A percentile compares a stretch with the other conserved stretches of the same genome.
Evolutionary conservation across 2,113 vertebrate species (phyloP).

Genomic region (Thunnus maccoyii): DNA sequence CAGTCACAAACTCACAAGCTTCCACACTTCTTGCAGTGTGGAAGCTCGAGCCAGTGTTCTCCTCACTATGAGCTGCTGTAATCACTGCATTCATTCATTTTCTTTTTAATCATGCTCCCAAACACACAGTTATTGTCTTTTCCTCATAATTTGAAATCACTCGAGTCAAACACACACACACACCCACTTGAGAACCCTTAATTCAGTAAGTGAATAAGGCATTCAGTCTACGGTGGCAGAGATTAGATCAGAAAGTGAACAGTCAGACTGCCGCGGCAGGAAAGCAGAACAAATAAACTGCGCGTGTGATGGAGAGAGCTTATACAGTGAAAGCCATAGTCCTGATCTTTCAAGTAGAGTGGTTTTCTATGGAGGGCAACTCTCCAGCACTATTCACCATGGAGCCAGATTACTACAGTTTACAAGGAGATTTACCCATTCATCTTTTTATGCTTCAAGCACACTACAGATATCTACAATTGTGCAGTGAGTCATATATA

Average conservation of each 20-base stretch:
- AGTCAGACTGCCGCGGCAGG: slow-evolving; percentile 67
- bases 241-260: slow-evolving; percentile 80
- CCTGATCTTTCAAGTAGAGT: slow-evolving; percentile 76
- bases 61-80: slow-evolving; percentile 44
- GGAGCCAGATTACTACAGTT: slow-evolving; percentile 70
- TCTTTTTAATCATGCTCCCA: slow-evolving; percentile 48
- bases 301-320: slow-evolving; percentile 68
- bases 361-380: slow-evolving; percentile 60
- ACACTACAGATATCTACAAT: slow-evolving; percentile 24
- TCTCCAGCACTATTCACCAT: slow-evolving; percentile 62
- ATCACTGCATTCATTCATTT: slow-evolving; percentile 66
- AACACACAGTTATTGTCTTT: slow-evolving; percentile 64
- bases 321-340: slow-evolving; percentile 71
- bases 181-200: slow-evolving; percentile 52
- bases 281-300: slow-evolving; percentile 80
- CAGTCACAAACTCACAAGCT: not conserved
- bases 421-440: slow-evolving; percentile 74
- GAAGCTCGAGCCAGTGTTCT: slow-evolving; percentile 37
- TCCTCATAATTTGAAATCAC: slow-evolving; percentile 72
- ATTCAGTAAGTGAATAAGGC: slow-evolving; percentile 79
- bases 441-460: slow-evolving; percentile 52
- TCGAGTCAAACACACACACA: slow-evolving; percentile 49
- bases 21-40: slow-evolving; percentile 47
- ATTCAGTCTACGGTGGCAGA: slow-evolving; percentile 63
- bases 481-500: slow-evolving; percentile 20